Conservation (phyloP, 2,888 invertebrate genomes). For the Tenthredo mesomela region DNA sequence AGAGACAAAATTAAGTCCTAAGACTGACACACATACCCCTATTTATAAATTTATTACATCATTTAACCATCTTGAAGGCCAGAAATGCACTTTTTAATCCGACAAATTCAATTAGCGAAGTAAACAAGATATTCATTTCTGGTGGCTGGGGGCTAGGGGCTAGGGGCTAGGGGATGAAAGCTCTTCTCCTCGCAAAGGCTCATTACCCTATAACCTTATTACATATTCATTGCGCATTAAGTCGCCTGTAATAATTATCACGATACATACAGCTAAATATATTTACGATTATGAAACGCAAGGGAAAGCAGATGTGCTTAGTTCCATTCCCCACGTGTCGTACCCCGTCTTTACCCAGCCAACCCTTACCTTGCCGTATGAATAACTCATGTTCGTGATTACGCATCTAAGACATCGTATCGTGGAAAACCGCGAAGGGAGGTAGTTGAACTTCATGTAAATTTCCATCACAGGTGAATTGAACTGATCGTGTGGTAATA, state of each 20-base stretch:
- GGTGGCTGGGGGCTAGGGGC: neutral
- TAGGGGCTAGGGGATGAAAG: neutral
- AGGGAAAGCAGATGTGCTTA: neutral
- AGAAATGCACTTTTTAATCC: neutral
- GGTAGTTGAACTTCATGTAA: neutral
- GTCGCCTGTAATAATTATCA: conserved; percentile 1
- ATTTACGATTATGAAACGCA: neutral
- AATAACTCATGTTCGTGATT: conserved; percentile 24
- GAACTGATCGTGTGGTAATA: neutral
- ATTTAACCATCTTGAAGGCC: neutral
- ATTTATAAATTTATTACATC: neutral
- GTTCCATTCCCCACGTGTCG: neutral
- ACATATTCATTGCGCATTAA: conserved; percentile 20
- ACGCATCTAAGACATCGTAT: neutral
- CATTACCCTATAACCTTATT: neutral
- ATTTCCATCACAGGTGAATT: neutral
- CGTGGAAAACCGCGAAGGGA: neutral
- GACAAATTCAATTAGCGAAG: neutral
- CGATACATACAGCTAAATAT: neutral
- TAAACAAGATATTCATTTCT: neutral
- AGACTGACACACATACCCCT: neutral
- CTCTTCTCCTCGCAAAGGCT: neutral
- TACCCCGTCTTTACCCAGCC: neutral
- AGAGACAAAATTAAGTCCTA: neutral
- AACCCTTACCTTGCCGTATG: neutral